Percentiles rank a stretch among this genome's conserved stretches.
These are phyloP conservation scores for Scopus umbretta DNA, from an alignment of 2,113 vertebrate genomes.

Conservation along the genomic window DNA sequence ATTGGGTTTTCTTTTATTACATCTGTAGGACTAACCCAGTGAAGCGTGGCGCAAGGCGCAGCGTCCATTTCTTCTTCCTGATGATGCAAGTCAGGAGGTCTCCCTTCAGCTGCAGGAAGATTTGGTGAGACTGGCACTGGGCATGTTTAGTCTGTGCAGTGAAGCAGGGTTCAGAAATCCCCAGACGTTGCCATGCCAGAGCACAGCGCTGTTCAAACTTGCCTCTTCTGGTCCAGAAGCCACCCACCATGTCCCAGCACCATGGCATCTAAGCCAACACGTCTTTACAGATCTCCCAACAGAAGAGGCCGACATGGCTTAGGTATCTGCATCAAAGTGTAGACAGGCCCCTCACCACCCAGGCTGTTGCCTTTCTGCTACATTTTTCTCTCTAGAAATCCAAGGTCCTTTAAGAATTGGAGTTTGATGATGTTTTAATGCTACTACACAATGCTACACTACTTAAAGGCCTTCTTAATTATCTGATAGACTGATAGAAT, in stretches of 20 bases:
- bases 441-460: not conserved
- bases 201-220: accelerated
- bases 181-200: not conserved
- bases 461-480: not conserved
- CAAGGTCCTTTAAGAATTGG: not conserved
- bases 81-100: not conserved
- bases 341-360: not conserved
- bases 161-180: not conserved
- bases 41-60: not conserved
- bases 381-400: not conserved
- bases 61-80: not conserved
- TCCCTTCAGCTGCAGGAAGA: not conserved
- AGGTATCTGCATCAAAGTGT: not conserved
- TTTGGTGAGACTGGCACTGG: not conserved
- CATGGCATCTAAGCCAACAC: not conserved
- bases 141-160: not conserved
- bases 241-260: not conserved
- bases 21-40: not conserved
- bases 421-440: not conserved
- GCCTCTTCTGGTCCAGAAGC: not conserved
- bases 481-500: not conserved
- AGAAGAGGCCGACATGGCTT: not conserved
- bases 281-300: not conserved
- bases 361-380: not conserved
- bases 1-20: not conserved